Evolutionary conservation across 2,113 vertebrate genomes (phyloP).

Genomic region (Panthera leo): DNA sequence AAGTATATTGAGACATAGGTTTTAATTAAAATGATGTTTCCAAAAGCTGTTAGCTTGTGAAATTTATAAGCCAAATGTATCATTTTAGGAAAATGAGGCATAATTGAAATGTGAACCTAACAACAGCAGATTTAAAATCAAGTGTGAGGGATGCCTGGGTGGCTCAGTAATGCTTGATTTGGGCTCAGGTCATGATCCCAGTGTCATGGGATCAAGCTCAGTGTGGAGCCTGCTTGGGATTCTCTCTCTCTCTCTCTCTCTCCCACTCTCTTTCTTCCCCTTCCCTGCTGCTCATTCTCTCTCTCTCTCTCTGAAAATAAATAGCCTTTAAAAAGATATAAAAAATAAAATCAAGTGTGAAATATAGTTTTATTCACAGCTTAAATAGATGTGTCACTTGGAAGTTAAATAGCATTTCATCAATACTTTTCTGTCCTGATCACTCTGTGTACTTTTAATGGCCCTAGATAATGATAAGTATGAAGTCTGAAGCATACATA

Average conservation of each 20-base stretch:
- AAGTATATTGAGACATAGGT: background rate
- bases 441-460: background rate
- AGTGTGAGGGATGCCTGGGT: background rate
- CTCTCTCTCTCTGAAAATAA: too few relatives aligned
- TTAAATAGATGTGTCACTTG: background rate
- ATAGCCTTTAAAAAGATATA: too few relatives aligned
- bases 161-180: too few relatives aligned
- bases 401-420: background rate
- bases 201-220: too few relatives aligned
- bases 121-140: background rate
- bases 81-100: background rate
- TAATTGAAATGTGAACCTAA: background rate
- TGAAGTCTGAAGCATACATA: background rate
- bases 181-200: too few relatives aligned
- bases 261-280: too few relatives aligned
- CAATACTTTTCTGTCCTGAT: background rate
- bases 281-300: too few relatives aligned
- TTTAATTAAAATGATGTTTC: background rate
- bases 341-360: background rate
- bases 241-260: too few relatives aligned
- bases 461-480: background rate
- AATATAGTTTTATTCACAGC: background rate
- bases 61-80: background rate
- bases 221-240: too few relatives aligned
- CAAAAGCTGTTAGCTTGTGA: background rate